Conservation (phyloP, 2,888 invertebrate genomes). For the Eretmocerus hayati region DNA sequence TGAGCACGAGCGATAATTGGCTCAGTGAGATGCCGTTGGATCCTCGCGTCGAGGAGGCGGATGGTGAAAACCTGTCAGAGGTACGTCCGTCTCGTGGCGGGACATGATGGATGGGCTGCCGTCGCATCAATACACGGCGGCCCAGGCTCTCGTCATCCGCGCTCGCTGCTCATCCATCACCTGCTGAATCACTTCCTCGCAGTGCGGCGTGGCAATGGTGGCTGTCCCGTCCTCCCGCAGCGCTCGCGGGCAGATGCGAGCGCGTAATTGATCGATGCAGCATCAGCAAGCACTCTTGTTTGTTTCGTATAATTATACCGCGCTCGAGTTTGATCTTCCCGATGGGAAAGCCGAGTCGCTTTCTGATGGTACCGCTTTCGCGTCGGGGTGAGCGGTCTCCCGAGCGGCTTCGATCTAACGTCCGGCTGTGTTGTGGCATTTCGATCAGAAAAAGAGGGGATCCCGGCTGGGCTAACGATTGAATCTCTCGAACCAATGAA, state of each 20-base stretch:
- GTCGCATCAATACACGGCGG: slow-evolving; percentile 32
- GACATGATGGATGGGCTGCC: slow-evolving; percentile 35
- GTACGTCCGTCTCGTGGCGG: slow-evolving; percentile 11
- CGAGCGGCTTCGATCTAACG: no score
- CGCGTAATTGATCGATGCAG: slow-evolving; percentile 21
- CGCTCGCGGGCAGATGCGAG: neutral
- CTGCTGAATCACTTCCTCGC: slow-evolving; percentile 41
- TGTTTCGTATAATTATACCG: slow-evolving; percentile 21
- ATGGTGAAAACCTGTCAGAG: neutral
- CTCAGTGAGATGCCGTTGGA: neutral
- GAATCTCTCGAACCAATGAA: no score
- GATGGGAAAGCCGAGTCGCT: no score
- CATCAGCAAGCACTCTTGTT: slow-evolving; percentile 16
- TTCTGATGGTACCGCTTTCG: no score
- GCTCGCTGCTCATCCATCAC: slow-evolving; percentile 39
- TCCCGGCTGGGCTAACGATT: no score
- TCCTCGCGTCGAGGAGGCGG: neutral
- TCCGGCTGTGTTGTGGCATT: no score
- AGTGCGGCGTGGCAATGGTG: no score
- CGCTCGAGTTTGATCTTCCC: no score
- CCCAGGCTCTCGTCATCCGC: slow-evolving; percentile 37
- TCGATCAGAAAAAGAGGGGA: no score
- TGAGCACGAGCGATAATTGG: no score
- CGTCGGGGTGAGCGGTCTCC: no score
- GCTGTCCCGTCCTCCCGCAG: neutral